phyloP scores from a whole-genome alignment of 2,797 vertebrate species.

The Xiphophorus birchmanni region DNA sequence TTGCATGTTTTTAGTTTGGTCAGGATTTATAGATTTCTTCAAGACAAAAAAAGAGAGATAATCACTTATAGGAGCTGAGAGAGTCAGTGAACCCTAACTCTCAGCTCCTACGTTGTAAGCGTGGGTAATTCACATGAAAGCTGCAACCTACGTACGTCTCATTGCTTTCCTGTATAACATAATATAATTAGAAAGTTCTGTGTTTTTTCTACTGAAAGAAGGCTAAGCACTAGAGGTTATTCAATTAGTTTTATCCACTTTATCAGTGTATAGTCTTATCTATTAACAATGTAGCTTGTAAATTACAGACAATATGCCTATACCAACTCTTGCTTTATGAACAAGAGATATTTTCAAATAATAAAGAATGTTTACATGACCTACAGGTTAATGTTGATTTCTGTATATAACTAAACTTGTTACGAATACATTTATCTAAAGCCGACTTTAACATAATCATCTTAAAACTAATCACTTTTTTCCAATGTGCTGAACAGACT shows the following conservation, averaged over 20 bases:
- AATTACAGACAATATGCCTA: not conserved
- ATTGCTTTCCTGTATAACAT: conserved; percentile 39
- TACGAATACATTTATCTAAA: not conserved
- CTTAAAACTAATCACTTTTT: not conserved
- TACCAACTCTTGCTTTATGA: not conserved
- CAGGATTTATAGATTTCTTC: not conserved
- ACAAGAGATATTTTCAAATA: not conserved
- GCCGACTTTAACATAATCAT: not conserved
- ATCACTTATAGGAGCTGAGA: not conserved
- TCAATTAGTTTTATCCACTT: conserved; percentile 3
- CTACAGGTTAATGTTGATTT: not conserved
- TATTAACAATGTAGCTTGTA: not conserved
- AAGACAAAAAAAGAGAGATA: not conserved
- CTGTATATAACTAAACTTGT: not conserved
- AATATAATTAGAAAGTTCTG: conserved; percentile 45
- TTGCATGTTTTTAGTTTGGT: not conserved
- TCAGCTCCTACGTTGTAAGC: conserved; percentile 43
- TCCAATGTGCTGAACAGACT: not conserved
- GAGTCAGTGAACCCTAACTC: conserved; percentile 33
- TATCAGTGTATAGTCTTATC: conserved; percentile 8
- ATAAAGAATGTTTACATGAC: not conserved
- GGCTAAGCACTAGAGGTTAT: conserved; percentile 3
- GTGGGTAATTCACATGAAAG: conserved; percentile 51
- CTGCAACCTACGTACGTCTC: conserved; percentile 37
- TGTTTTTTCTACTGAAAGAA: not conserved